Conservation (phyloP, 2,888 invertebrate genomes). For the Crioceris asparagi region DNA sequence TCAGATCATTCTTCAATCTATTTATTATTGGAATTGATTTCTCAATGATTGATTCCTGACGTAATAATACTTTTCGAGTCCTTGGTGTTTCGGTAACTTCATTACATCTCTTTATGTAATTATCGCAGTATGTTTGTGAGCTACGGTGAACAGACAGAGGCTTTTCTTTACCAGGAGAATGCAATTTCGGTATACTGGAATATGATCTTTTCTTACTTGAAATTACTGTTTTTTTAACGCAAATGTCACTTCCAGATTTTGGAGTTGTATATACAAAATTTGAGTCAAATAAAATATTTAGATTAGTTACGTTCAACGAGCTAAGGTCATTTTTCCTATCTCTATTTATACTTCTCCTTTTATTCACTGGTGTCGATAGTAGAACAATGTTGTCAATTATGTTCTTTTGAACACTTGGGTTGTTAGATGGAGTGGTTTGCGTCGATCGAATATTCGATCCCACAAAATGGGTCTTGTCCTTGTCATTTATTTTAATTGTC, state of each 20-base stretch:
- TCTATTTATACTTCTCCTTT: slow-evolving; percentile 13
- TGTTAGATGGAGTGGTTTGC: too few species aligned
- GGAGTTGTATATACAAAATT: slow-evolving; percentile 14
- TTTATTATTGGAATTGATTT: too few species aligned
- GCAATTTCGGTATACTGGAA: slow-evolving; percentile 23
- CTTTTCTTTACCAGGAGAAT: slow-evolving; percentile 22
- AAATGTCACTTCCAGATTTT: slow-evolving; percentile 11
- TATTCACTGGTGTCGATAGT: slow-evolving; percentile 5
- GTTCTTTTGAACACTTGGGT: too few species aligned
- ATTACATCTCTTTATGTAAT: slow-evolving; percentile 5
- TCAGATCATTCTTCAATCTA: slow-evolving; percentile 4
- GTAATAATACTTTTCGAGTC: slow-evolving; percentile 9
- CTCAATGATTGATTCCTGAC: too few species aligned
- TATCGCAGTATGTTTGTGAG: slow-evolving; percentile 14
- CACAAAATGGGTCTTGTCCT: too few species aligned
- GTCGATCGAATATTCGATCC: too few species aligned
- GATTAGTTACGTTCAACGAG: slow-evolving; percentile 23
- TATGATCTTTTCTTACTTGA: slow-evolving; percentile 14
- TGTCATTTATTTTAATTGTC: too few species aligned
- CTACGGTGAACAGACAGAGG: slow-evolving; percentile 12
- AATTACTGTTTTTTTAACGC: slow-evolving; percentile 6
- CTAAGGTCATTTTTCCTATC: slow-evolving; percentile 8
- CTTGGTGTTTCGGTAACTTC: slow-evolving; percentile 14
- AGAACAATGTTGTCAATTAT: too few species aligned
- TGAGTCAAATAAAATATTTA: slow-evolving; percentile 23